These are phyloP conservation scores for Callaeas wilsoni DNA, from an alignment of 2,113 vertebrate species.

Conservation along the genomic window DNA sequence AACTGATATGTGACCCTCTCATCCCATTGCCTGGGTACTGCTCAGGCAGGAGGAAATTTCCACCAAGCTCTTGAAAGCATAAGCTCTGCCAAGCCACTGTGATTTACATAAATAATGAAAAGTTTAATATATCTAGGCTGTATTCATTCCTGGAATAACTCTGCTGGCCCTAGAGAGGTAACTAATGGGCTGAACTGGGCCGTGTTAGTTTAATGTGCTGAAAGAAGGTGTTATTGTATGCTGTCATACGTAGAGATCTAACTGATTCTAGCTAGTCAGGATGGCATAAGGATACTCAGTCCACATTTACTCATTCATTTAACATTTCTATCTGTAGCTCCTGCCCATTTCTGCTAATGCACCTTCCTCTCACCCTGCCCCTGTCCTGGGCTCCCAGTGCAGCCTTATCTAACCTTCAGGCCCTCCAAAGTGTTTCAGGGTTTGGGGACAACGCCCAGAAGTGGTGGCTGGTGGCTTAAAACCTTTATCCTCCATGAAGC, in stretches of 20 bases:
- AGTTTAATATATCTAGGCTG: background rate
- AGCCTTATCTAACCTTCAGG: background rate
- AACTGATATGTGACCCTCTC: background rate
- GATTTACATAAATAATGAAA: conserved; percentile 22
- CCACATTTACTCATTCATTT: background rate
- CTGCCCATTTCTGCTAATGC: background rate
- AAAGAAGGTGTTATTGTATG: background rate
- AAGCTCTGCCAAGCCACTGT: background rate
- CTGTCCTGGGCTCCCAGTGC: background rate
- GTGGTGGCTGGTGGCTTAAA: background rate
- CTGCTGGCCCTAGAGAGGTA: background rate
- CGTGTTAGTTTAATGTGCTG: background rate
- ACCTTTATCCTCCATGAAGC: background rate
- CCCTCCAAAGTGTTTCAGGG: background rate
- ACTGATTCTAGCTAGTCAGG: background rate
- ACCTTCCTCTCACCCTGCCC: background rate
- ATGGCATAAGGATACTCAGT: background rate
- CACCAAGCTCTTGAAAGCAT: background rate
- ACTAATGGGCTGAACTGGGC: background rate
- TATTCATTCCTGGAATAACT: background rate
- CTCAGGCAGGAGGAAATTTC: background rate
- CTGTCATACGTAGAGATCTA: background rate
- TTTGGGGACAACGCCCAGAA: background rate
- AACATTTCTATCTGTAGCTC: background rate
- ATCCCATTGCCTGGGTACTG: background rate